Evolutionary conservation across 2,888 invertebrate genomes (phyloP), one percentile per base, ranked within the genome.

Genomic region (Bugulina stolonifera): DNA sequence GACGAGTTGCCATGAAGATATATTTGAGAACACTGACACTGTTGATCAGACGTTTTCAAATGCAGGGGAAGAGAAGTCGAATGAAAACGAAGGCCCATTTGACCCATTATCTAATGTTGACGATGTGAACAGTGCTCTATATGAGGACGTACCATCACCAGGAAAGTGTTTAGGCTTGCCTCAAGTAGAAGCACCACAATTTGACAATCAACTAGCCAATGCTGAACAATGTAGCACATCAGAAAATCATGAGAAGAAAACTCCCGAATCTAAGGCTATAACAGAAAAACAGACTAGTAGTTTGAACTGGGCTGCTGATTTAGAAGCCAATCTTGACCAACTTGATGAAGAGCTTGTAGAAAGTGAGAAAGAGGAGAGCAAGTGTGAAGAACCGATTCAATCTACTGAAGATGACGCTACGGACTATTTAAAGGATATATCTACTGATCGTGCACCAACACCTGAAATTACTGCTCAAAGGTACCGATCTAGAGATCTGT

Each of bases 381-480:
- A 18, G 10, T 43, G 43, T 43, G 43, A 43, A 18, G n/a, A n/a
- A n/a, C n/a, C n/a, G n/a, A n/a, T n/a, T n/a, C n/a, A n/a, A n/a
- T 43, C 43, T 5, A 43, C 5, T 10, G 29, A 64, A 32, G 5
- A 25, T 27, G 22, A 14, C 52, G 22, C 10, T 52, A 25, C 27
- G 5, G 23, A 23, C 5, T 22, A 57, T 23, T 23, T 57, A 57
- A 23, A 57, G 3, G 64, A 64, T 64, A 14, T 64, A 14, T 27
- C 10, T 14, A 64, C 32, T 29, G 10, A 64, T 32, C 64, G 64
- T 29, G 64, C 34, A 25, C 64, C 27, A 2, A 64, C 64, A 2
- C 64, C 64, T 18, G 64, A 64, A 32, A 64, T 64, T 5, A 64
- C 64, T 32, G 64, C 64, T 64, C 64, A 64, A 32, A 27, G 64